Base-by-base conservation (phyloP, 92 coral and sea anemone genomes). In the Chrysogorgia sp. region DNA sequence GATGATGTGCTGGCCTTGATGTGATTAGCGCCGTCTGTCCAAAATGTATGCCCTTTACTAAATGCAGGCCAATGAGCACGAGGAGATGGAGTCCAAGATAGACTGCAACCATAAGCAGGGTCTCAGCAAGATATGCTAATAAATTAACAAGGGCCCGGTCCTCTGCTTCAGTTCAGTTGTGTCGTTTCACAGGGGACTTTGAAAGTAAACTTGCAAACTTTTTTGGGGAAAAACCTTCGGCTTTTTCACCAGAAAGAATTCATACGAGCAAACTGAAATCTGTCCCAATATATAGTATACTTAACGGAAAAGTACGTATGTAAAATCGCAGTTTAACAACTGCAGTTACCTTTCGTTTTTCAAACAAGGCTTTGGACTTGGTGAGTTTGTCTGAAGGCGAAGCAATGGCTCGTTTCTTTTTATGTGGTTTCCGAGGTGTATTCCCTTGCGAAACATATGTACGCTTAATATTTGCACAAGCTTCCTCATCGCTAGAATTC, bases 11-110 rank as follows among this genome's bases (percentile, higher is more conserved):
- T 66, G 20, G 48, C 43, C 40, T 86, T 63, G 20, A 86, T 83
- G 67, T 87, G 88, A 6, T 41, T 41, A n/a, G 88, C 91, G 47
- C 83, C 84, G 79, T 87, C 83, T 31, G 77, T 53, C 87, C 90
- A 87, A 63, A 87, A 87, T 9, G 33, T 63, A 64, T 87, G 85
- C 14, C 49, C 10, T 21, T 57, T 48, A 47, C 88, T 67, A 57
- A 87, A 87, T 23, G 83, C 49, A n/a, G 91, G 91, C 88, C 91
- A 83, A 56, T 37, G 40, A 31, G 63, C 21, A 26, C 35, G 10
- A 61, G 67, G 34, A 15, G 82, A 67, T 12, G 63, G 4, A 26
- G n/a, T n/a, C n/a, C n/a, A n/a, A n/a, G n/a, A n/a, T n/a, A n/a
- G n/a, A n/a, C 49, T 60, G 12, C 75, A 72, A 58, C 56, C 84